These are phyloP conservation scores for Oikopleura dioica DNA, from an alignment of 23 tunicate species.

Conservation along the genomic window DNA sequence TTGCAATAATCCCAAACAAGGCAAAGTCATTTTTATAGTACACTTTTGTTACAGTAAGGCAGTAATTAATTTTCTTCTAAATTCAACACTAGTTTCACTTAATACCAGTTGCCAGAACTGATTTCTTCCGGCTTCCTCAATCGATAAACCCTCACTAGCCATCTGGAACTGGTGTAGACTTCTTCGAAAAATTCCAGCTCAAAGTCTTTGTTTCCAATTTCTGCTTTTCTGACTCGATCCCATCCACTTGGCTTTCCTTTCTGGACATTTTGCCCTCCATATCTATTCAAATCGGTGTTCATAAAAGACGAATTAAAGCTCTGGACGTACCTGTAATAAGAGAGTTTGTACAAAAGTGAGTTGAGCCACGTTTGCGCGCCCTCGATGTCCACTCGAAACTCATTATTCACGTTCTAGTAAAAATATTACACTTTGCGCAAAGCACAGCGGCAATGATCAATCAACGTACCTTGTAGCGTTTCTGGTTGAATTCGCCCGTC, in stretches of 20 bases:
- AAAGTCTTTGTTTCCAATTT: conserved; percentile 94
- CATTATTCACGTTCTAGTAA: not conserved
- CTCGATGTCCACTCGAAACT: conserved; percentile 80
- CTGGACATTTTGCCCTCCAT: not conserved
- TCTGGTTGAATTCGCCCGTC: conserved; percentile 58
- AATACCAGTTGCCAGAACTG: not conserved
- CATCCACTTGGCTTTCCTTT: conserved; percentile 78
- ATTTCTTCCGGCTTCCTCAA: conserved; percentile 14
- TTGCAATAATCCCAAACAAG: too few relatives aligned
- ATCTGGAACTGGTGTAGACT: conserved; percentile 85
- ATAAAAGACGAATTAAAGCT: too few relatives aligned
- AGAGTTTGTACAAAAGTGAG: conserved; percentile 96
- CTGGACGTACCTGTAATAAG: conserved; percentile 84
- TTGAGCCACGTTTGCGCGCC: conserved; percentile 68
- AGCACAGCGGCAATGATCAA: not conserved
- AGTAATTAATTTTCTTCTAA: not conserved
- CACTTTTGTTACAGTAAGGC: too few relatives aligned
- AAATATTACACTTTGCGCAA: not conserved
- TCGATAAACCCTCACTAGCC: conserved; percentile 82
- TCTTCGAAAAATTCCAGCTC: conserved; percentile 79
- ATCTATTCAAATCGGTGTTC: too few relatives aligned
- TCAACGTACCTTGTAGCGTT: conserved; percentile 51
- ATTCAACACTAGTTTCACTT: not conserved
- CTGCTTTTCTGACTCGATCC: conserved; percentile 82
- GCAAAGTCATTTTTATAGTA: too few relatives aligned